These are phyloP conservation scores for Augochlorella aurata DNA, from an alignment of 2,888 invertebrate species.

Conservation along the genomic window DNA sequence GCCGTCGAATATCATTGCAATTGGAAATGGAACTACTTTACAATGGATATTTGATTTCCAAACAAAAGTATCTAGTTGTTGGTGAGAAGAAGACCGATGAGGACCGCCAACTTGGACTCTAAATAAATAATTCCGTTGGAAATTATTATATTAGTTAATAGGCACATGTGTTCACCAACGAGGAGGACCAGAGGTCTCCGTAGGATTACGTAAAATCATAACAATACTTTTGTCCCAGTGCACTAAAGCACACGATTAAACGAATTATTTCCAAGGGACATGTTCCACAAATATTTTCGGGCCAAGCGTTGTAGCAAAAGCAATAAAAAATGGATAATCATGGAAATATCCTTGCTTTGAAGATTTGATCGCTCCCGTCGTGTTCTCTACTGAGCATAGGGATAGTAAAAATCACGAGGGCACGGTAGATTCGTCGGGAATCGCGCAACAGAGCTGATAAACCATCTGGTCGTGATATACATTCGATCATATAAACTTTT, in stretches of 20 bases:
- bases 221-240: background rate
- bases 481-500: constrained; percentile 49
- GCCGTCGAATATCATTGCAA: no score
- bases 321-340: background rate
- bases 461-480: constrained; percentile 42
- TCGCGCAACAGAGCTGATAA: constrained; percentile 17
- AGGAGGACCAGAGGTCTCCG: no score
- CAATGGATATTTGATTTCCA: no score
- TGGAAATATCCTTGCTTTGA: background rate
- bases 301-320: background rate
- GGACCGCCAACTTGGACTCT: no score
- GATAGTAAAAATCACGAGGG: background rate
- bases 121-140: no score
- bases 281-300: background rate
- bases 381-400: background rate
- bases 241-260: background rate
- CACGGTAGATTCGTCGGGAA: background rate
- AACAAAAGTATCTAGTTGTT: no score
- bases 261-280: background rate
- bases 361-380: background rate
- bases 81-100: no score
- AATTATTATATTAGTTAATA: no score
- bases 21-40: no score
- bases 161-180: no score
- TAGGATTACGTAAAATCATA: no score